These are phyloP conservation scores for Synanceia verrucosa DNA, from an alignment of 2,797 vertebrate genomes.

Conservation along the genomic window DNA sequence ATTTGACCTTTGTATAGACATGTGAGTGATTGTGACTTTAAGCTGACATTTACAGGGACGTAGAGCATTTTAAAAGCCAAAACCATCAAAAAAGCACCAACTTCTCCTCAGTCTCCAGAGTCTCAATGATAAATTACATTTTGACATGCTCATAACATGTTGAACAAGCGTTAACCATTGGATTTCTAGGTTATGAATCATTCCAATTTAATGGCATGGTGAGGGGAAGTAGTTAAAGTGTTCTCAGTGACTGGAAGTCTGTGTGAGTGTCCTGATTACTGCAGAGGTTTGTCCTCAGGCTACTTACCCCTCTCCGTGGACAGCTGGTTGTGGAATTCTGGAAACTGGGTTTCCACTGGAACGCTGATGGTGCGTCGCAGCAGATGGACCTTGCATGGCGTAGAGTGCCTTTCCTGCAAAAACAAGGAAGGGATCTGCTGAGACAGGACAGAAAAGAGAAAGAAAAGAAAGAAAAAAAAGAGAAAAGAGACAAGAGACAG, in stretches of 20 bases:
- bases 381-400: conserved; percentile 76
- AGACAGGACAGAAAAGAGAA: conserved; percentile 5
- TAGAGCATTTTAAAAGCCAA: background rate
- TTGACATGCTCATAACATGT: background rate
- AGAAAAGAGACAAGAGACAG: conserved; percentile 2
- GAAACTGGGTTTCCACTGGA: conserved; percentile 83
- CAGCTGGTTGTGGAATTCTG: conserved; percentile 77
- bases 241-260: conserved; percentile 1
- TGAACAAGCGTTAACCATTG: conserved; percentile 7
- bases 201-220: background rate
- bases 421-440: conserved; percentile 62
- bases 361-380: conserved; percentile 87
- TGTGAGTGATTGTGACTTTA: background rate
- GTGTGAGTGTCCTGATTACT: background rate
- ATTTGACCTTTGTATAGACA: background rate
- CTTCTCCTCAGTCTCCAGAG: background rate
- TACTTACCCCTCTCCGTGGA: conserved; percentile 82
- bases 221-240: background rate
- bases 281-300: conserved; percentile 36
- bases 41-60: background rate
- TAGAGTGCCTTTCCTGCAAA: conserved; percentile 70
- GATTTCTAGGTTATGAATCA: conserved; percentile 17
- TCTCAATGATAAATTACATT: background rate
- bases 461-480: background rate
- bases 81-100: background rate